Evolutionary conservation across 2,113 vertebrate genomes (phyloP), one percentile per base, ranked within the genome.

Genomic region (Caranx ignobilis): DNA sequence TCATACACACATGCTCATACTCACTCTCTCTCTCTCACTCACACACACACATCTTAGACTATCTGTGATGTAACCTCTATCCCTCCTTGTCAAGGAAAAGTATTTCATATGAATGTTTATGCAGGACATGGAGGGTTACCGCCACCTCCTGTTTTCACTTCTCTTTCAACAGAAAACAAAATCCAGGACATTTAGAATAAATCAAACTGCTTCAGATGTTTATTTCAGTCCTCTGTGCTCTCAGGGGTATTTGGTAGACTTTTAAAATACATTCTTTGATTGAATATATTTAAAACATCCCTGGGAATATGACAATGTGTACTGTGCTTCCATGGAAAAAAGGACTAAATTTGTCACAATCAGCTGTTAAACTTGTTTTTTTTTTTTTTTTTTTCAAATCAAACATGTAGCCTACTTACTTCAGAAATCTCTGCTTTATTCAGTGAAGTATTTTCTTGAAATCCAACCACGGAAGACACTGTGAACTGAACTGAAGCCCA

Each of bases 51-150:
- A 77, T 52, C 56, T 54, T 31, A 66, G 54, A 84, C 67, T 34
- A 21, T 19, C 77, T 54, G 32, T 72, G 56, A 85, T 57, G 81
- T 91, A 87, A 93, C 87, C 90, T 91, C 82, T 91, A 77, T 83
- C 82, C 81, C 56, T 72, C 73, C 84, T 81, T 88, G 82, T 82
- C 86, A 89, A 65, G 54, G 61, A 70, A 81, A 82, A 69, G 19
- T 74, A 75, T 85, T 85, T 77, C 78, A 79, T 82, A 85, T 76
- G 87, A 84, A 73, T 82, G 73, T 77, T 81, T 72, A 81, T 83
- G 70, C 70, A 79, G 57, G 82, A 84, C 71, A 70, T 64, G 48
- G 8, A 82, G 41, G 68, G 50, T 72, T 66, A 41, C 60, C 6
- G 1, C 65, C 62, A 71, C 43, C 55, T 66, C 48, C 65, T 77